phyloP scores from a whole-genome alignment of 2,797 vertebrate species.

The Cryptoblepharus egeriae region DNA sequence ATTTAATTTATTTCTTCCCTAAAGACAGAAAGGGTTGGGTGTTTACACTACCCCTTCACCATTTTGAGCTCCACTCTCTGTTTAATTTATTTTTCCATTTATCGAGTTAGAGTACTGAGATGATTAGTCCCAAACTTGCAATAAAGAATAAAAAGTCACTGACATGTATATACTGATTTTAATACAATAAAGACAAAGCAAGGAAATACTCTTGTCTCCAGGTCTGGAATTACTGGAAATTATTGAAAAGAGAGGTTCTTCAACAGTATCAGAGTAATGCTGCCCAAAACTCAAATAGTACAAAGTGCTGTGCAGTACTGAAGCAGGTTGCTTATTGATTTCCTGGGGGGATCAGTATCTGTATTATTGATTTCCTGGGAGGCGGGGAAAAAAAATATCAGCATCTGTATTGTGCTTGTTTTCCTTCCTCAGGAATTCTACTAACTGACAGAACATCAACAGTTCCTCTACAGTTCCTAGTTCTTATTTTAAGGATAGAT shows the following conservation, averaged over 20 bases:
- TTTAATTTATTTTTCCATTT: slow-evolving; percentile 14
- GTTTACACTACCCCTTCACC: neutral
- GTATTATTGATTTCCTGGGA: too few species aligned
- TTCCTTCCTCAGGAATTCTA: too few species aligned
- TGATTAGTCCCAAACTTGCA: neutral
- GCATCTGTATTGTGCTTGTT: too few species aligned
- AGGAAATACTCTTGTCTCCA: neutral
- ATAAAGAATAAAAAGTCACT: neutral
- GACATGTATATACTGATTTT: neutral
- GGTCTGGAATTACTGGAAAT: neutral
- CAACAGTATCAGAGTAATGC: neutral
- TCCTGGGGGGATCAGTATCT: too few species aligned
- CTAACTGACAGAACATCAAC: neutral
- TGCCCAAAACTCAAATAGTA: neutral
- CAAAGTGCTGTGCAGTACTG: neutral
- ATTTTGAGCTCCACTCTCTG: neutral
- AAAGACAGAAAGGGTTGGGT: neutral
- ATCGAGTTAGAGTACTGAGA: neutral
- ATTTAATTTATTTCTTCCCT: slow-evolving; percentile 40
- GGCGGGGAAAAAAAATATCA: too few species aligned
- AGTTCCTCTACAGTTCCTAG: neutral
- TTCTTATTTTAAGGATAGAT: neutral
- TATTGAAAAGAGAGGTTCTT: neutral
- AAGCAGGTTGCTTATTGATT: too few species aligned
- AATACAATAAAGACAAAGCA: slow-evolving; percentile 11